Percentiles rank a stretch among this genome's conserved stretches.
phyloP scores from a whole-genome alignment of 1,140 invertebrate genomes.

The Drosophila pseudoananassae region DNA sequence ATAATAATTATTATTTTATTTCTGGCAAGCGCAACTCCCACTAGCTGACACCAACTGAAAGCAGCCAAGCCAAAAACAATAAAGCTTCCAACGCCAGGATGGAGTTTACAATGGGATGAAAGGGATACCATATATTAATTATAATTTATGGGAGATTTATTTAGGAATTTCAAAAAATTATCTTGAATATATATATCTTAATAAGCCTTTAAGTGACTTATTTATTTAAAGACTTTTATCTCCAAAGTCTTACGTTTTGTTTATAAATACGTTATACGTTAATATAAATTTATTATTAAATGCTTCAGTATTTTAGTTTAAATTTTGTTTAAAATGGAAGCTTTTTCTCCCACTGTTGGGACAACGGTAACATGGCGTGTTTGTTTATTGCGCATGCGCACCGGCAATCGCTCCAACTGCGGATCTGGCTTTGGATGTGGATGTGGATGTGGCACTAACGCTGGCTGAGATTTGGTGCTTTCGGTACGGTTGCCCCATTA shows the following conservation, averaged over 20 bases:
- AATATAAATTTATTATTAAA: too few species aligned
- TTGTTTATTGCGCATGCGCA: slow-evolving; percentile 81
- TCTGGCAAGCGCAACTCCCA: slow-evolving; percentile 79
- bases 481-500: slow-evolving; percentile 57
- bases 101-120: slow-evolving; percentile 22
- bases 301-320: too few species aligned
- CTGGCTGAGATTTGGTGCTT: slow-evolving; percentile 45
- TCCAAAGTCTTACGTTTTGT: too few species aligned
- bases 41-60: slow-evolving; percentile 80
- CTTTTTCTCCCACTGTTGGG: slow-evolving; percentile 43
- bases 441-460: slow-evolving; percentile 19
- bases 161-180: too few species aligned
- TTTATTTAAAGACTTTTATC: too few species aligned
- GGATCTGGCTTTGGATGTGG: slow-evolving; percentile 11
- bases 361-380: slow-evolving; percentile 80
- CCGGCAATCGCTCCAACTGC: slow-evolving; percentile 62
- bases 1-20: slow-evolving; percentile 83
- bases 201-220: too few species aligned
- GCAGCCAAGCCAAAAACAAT: slow-evolving; percentile 67
- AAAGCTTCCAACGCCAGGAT: slow-evolving; percentile 49
- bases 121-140: not conserved
- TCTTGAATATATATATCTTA: too few species aligned
- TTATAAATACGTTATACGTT: too few species aligned
- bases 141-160: too few species aligned
- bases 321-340: not conserved